Evolutionary conservation across 2,797 vertebrate species (phyloP).

Genomic region (Tragelaphus eurycerus): DNA sequence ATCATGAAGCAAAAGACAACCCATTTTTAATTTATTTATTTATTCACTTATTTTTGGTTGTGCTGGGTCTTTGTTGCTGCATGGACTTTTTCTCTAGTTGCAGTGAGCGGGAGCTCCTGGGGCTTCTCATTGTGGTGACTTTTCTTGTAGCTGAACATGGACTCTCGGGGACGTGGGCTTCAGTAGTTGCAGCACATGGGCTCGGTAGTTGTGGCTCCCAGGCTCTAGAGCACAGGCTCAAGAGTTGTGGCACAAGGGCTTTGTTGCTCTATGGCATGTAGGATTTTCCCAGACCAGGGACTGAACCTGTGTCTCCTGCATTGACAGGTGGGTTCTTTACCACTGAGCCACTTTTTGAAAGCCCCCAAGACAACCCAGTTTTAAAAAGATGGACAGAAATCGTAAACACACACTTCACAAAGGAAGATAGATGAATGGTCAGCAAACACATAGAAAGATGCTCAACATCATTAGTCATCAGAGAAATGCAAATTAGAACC

Average conservation of each 20-base stretch:
- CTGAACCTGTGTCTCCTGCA: not conserved
- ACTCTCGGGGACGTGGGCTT: accelerated
- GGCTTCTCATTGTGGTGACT: not conserved
- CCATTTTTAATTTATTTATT: not conserved
- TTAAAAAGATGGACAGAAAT: not conserved
- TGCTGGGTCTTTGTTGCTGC: not conserved
- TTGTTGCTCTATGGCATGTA: not conserved
- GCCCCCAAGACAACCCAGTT: not conserved
- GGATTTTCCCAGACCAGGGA: not conserved
- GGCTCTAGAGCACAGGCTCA: not conserved
- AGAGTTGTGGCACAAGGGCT: not conserved
- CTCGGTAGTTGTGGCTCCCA: not conserved
- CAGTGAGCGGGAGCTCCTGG: not conserved
- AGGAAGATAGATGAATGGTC: not conserved
- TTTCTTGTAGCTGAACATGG: not conserved
- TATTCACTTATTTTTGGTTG: not conserved
- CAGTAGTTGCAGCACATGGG: not conserved
- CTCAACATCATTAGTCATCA: not conserved
- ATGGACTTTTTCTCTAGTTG: not conserved
- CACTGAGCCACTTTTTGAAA: not conserved
- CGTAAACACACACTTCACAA: not conserved
- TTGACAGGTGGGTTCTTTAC: not conserved
- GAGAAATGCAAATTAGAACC: not conserved
- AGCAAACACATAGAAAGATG: not conserved
- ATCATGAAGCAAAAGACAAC: constrained; percentile 50